Percentiles rank a stretch among this genome's conserved stretches.
Evolutionary conservation across 2,113 vertebrate genomes (phyloP).

Genomic region (human (Homo sapiens)): GRCh38 chr1:169556501-169557000

Average conservation of each 20-base stretch:
- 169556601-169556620: not conserved
- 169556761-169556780: constrained; percentile 91
- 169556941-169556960: not conserved
- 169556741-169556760: constrained; percentile 89
- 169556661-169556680: constrained; percentile 91
- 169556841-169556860: constrained; percentile 86
- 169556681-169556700: constrained; percentile 89
- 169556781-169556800: constrained; percentile 95
- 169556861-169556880: constrained; percentile 85
- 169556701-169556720: constrained; percentile 90
- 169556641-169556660: constrained; percentile 92
- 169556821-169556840: constrained; percentile 93
- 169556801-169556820: constrained; percentile 95
- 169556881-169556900: not conserved
- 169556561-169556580: not conserved
- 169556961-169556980: not conserved
- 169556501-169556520: not conserved
- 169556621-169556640: not conserved
- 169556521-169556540: not conserved
- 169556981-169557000: not conserved
- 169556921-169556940: not conserved
- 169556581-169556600: not conserved
- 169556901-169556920: not conserved
- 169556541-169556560: not conserved
- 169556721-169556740: constrained; percentile 89